Evolutionary conservation across 2,888 invertebrate species (phyloP).

Genomic region (Hydropsyche betteni): DNA sequence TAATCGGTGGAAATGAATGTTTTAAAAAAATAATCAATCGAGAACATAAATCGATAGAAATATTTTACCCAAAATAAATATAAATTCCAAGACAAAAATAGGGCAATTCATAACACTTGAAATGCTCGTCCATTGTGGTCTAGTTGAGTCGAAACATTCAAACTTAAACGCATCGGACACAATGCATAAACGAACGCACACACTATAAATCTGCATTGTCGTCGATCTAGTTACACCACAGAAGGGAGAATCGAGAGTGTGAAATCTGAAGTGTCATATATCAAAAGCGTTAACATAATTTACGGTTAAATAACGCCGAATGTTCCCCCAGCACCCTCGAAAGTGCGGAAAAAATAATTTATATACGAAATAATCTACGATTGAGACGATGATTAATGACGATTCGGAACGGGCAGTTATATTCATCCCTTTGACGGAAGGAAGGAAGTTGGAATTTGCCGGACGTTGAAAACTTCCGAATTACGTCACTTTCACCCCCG

Average conservation of each 20-base stretch:
- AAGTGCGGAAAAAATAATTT: no score
- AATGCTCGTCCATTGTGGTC: background rate
- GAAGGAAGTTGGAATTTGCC: slow-evolving; percentile 5
- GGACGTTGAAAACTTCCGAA: slow-evolving; percentile 30
- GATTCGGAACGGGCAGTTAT: no score
- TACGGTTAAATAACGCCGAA: slow-evolving; percentile 5
- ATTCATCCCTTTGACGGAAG: background rate
- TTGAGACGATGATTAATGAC: no score
- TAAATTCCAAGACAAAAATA: no score
- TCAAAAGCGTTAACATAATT: slow-evolving; percentile 15
- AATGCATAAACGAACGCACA: background rate
- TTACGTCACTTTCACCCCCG: slow-evolving; percentile 35
- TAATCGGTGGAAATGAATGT: no score
- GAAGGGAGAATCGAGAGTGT: slow-evolving; percentile 11
- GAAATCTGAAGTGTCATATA: slow-evolving; percentile 23
- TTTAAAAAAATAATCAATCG: no score
- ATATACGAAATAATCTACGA: no score
- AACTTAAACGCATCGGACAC: background rate
- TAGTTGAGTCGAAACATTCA: slow-evolving; percentile 2
- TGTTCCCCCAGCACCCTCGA: no score
- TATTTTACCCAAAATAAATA: no score
- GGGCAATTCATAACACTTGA: no score
- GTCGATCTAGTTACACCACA: background rate
- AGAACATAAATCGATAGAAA: no score
- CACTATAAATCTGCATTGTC: slow-evolving; percentile 18